A percentile compares a stretch with the other conserved stretches of the same genome.
Evolutionary conservation across 2,113 vertebrate species (phyloP).

Genomic region (Lasiurus borealis): DNA sequence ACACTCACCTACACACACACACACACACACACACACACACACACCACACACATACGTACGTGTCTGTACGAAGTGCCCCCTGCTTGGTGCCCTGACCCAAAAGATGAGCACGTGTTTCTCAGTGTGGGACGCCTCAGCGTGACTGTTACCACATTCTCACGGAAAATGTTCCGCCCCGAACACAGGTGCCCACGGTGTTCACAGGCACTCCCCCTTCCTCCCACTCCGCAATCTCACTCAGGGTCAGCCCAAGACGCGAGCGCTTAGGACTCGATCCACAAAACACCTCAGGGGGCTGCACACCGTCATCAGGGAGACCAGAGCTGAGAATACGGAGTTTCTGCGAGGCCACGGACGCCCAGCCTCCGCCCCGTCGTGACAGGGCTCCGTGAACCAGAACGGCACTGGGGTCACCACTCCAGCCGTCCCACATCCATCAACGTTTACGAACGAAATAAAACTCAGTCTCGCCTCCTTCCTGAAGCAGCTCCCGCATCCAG

Average conservation of each 20-base stretch:
- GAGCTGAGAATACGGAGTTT: background rate
- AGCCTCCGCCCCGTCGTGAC: fast-evolving
- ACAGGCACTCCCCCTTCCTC: background rate
- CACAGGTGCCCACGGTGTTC: fast-evolving
- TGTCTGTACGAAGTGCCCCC: background rate
- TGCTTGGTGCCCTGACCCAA: background rate
- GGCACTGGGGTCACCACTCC: fast-evolving
- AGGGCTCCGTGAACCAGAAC: fast-evolving
- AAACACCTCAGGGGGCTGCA: fast-evolving
- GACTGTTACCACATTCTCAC: no score
- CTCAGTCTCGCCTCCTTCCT: background rate
- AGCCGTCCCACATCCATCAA: fast-evolving
- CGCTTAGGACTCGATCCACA: fast-evolving
- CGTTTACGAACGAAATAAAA: fast-evolving
- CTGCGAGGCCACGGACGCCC: fast-evolving
- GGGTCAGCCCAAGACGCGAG: fast-evolving
- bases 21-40: no score
- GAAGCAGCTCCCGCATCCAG: background rate
- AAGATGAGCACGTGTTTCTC: background rate
- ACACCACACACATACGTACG: fast-evolving
- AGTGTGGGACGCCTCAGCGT: no score
- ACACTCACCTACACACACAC: fast-evolving
- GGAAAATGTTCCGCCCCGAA: background rate
- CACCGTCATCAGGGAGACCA: background rate
- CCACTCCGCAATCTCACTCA: no score